phyloP scores from a whole-genome alignment of 2,797 vertebrate species.

The Crypturellus tataupa region DNA sequence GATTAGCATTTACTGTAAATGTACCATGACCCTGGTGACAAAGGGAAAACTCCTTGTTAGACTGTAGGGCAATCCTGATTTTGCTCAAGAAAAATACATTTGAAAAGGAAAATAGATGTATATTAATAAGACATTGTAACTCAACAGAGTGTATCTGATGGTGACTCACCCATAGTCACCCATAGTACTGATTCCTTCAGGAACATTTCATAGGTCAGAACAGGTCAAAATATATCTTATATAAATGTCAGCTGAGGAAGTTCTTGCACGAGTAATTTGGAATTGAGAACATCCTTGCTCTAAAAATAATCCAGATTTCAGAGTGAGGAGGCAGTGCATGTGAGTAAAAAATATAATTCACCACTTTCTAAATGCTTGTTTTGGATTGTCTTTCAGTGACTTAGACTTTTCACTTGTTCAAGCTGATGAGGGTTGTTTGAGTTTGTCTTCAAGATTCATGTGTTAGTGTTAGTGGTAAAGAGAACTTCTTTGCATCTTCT shows the following conservation, averaged over 20 bases:
- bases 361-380: background rate
- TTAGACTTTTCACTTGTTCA: background rate
- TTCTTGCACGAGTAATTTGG: background rate
- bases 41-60: background rate
- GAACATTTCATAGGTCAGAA: background rate
- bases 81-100: background rate
- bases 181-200: background rate
- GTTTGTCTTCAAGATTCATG: background rate
- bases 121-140: background rate
- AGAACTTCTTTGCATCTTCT: background rate
- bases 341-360: background rate
- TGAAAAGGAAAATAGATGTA: background rate
- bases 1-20: background rate
- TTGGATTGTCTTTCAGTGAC: background rate
- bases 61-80: background rate
- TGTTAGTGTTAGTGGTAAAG: background rate
- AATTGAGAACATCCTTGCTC: background rate
- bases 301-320: background rate
- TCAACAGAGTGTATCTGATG: background rate
- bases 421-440: background rate
- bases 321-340: background rate
- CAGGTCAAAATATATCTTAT: background rate
- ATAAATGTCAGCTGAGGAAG: background rate
- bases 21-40: accelerated
- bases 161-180: background rate